Percentiles rank a stretch among this genome's conserved stretches.
Evolutionary conservation across 2,113 vertebrate species (phyloP).

Genomic region (Thalassarche chlororhynchos): DNA sequence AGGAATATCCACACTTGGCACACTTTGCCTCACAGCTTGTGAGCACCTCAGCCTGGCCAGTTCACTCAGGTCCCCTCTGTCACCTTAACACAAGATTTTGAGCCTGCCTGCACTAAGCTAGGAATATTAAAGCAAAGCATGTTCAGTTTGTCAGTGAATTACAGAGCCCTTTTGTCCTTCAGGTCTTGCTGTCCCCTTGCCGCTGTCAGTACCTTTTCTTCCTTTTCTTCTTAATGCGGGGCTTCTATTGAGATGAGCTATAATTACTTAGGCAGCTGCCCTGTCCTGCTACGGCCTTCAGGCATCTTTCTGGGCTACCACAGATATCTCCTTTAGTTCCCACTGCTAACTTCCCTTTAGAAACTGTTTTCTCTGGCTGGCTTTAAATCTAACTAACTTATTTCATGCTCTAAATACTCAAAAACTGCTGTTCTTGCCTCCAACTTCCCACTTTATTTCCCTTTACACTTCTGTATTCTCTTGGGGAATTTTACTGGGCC

Average conservation of each 20-base stretch:
- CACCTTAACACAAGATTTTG: neutral
- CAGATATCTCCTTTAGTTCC: neutral
- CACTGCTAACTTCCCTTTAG: conserved; percentile 32
- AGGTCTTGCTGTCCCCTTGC: neutral
- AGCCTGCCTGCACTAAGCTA: neutral
- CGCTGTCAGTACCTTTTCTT: neutral
- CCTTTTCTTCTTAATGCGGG: neutral
- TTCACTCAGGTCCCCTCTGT: neutral
- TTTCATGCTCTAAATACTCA: conserved; percentile 55
- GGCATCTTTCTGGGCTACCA: conserved; percentile 19
- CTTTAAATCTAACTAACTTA: conserved; percentile 29
- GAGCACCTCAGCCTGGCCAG: neutral
- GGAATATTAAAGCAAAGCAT: neutral
- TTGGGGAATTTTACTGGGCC: neutral
- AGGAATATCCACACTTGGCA: neutral
- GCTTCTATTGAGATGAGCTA: neutral
- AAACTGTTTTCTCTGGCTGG: conserved; percentile 23
- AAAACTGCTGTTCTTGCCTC: conserved; percentile 45
- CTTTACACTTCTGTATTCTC: neutral
- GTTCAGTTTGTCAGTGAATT: neutral
- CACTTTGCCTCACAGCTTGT: neutral
- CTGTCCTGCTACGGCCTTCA: neutral
- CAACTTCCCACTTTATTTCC: conserved; percentile 21
- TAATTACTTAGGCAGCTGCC: neutral
- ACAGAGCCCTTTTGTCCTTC: neutral